Evolutionary conservation across 2,888 invertebrate species (phyloP), one percentile per base, ranked within the genome.

Genomic region (Himalopsyche tibetana): DNA sequence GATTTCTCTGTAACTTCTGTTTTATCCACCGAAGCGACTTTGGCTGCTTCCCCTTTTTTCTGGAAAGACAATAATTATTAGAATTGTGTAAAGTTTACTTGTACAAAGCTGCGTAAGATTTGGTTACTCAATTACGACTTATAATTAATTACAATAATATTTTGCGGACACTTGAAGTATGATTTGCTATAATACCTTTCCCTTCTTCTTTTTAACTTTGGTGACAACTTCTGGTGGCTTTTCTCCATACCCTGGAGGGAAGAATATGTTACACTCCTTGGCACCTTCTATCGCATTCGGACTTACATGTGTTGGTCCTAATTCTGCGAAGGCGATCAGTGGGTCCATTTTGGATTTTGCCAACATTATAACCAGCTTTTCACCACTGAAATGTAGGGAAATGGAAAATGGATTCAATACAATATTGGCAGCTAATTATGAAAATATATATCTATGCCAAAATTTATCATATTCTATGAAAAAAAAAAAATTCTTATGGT

Each of bases 301-400:
- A 90, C 96, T 96, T 40, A 95, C 94, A 90, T 95, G 96, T 36
- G 95, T 93, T 0, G 97, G 96, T 0, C 95, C 95, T 80, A 95
- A 93, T 36, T 94, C 92, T 5, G 94, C 92, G 88, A 97, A 94
- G 2, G 94, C 93, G 0, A 94, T 91, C 55, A 96, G 94, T 51
- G 95, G 94, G 8, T 95, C 95, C 2, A 94, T 94, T 15, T 94
- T 94, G 19, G 94, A 93, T 88, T 94, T 94, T 38, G 95, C 94
- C 17, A 96, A 91, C 92, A 96, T 95, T 8, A 97, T 90, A 2
- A 96, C 94, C 89, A 96, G 91, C 88, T 95, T 95, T 89, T 96
- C 96, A 89, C 93, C 93, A 89, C 96, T 96, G 89, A 40, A 91
- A 90, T 85, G 74, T 51, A 80, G 8, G 15, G 2, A 15, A 51